phyloP scores from a whole-genome alignment of 2,113 vertebrate species.

The Orientallactaga bullata region DNA sequence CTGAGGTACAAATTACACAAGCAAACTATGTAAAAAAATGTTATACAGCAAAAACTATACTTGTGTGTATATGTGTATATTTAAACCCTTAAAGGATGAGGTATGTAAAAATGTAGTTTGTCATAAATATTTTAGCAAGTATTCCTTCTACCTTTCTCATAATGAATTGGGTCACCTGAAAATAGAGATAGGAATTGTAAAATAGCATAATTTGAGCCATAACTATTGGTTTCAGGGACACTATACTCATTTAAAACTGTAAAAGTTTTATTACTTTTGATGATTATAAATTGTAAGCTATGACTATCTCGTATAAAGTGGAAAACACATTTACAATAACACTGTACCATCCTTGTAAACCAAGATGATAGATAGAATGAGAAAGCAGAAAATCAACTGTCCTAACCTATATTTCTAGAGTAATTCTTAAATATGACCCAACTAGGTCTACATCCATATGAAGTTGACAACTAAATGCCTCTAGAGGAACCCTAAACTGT shows the following conservation, averaged over 20 bases:
- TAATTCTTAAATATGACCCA: slow-evolving; percentile 33
- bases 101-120: background rate
- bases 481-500: background rate
- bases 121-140: slow-evolving; percentile 3
- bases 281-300: background rate
- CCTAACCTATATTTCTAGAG: background rate
- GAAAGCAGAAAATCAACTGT: background rate
- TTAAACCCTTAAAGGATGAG: background rate
- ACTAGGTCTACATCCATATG: background rate
- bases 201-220: background rate
- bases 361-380: background rate
- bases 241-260: background rate
- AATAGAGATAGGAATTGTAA: background rate
- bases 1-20: background rate
- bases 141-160: background rate
- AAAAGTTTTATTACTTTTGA: background rate
- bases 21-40: background rate
- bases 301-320: no score
- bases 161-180: background rate
- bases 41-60: background rate
- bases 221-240: background rate
- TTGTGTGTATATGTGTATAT: no score
- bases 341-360: background rate
- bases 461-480: background rate
- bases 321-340: background rate